A percentile compares a stretch with the other conserved stretches of the same genome.
These are phyloP conservation scores for Thaumatotibia leucotreta DNA, from an alignment of 1,140 invertebrate genomes.

Conservation along the genomic window DNA sequence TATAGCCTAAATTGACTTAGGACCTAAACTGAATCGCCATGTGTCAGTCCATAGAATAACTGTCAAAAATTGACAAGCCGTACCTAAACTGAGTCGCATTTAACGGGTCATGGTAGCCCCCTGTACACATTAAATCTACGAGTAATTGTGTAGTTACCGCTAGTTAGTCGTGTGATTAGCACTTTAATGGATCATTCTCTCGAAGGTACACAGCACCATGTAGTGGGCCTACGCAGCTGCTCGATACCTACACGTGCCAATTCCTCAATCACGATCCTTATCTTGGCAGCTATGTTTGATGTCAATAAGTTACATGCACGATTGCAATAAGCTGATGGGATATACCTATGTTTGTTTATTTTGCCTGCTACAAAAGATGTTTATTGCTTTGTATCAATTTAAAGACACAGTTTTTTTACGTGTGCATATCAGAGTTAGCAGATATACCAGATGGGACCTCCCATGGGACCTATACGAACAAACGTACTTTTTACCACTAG, in stretches of 20 bases:
- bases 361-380: neutral
- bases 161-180: neutral
- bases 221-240: constrained; percentile 6
- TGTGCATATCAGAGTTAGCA: too few species aligned
- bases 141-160: neutral
- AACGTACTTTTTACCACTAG: too few species aligned
- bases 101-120: too few species aligned
- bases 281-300: constrained; percentile 35
- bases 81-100: too few species aligned
- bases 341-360: constrained; percentile 11
- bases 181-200: neutral
- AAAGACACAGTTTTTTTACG: neutral
- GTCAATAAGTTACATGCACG: constrained; percentile 40
- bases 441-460: too few species aligned
- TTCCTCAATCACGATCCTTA: constrained; percentile 30
- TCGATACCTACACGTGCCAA: constrained; percentile 20
- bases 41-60: too few species aligned
- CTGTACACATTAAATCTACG: neutral
- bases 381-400: neutral
- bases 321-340: constrained; percentile 16
- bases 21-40: too few species aligned
- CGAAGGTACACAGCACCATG: neutral
- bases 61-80: too few species aligned
- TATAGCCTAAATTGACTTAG: too few species aligned
- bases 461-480: too few species aligned